Base-by-base conservation (phyloP, 2,888 invertebrate species). In the Trachelus stipa region DNA sequence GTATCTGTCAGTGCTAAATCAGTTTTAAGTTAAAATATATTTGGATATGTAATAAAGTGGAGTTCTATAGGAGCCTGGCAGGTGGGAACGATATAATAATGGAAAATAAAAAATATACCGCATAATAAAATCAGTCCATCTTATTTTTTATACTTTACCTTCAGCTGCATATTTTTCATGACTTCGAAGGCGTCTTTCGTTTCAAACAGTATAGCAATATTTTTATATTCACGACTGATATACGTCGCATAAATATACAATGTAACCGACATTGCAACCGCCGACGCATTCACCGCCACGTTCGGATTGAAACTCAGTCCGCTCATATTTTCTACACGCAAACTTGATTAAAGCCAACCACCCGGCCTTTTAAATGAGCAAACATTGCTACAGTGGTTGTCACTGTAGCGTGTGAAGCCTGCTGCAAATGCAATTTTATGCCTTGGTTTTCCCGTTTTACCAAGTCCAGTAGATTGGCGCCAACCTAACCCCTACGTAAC, bases 161-260 rank as follows among this genome's bases (percentile, higher is more conserved):
- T 56, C 1, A 1, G 56, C 23, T 23, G 1, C 15, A 9, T 56
- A 56, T 56, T 23, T 56, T 56, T 9, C 23, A 23, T 56, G 9
- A 56, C 23, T 9, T 56, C 56, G 2, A 56, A 56, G 9, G 23
- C 56, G 31, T 11, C 33, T 33, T 30, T n/a, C 71, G 4, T 71
- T 71, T 31, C 11, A 3, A 0, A 71, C 71, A 9, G 71, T 71
- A 31, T 11, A 71, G 31, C 71, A 31, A 31, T 31, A 71, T 15
- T 15, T 71, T 33, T 33, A 71, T 6, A 71, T 33, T 31, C 31
- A 2, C 15, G 81, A 77, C 79, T 81, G 84, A 84, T 81, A 82
- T 84, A 83, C 82, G 81, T 81, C 85, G 76, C 81, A 78, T 79
- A 86, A 85, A 87, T 86, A 78, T 81, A 81, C 85, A 86, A 85